Evolutionary conservation across 2,888 invertebrate genomes (phyloP).

Genomic region (Chirona hameri): DNA sequence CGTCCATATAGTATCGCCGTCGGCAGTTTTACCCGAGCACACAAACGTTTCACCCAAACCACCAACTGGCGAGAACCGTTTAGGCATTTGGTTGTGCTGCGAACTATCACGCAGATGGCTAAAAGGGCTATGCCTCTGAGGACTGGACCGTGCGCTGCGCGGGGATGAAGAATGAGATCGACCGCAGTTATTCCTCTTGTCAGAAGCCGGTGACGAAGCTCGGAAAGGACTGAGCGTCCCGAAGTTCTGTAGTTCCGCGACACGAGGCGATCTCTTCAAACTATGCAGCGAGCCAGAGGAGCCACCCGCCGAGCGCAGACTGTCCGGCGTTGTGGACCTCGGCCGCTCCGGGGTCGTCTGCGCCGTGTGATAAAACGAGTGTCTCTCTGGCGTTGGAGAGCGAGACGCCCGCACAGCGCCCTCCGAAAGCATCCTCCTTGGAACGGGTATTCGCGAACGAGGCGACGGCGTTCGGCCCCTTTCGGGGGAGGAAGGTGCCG

Average conservation of each 20-base stretch:
- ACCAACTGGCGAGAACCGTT: too few relatives aligned
- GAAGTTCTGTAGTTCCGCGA: neutral
- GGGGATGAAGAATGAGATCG: neutral
- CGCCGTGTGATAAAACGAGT: neutral
- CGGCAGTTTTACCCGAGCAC: too few relatives aligned
- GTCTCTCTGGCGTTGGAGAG: neutral
- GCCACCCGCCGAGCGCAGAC: neutral
- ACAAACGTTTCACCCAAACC: too few relatives aligned
- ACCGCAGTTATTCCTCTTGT: too few relatives aligned
- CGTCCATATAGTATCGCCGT: too few relatives aligned
- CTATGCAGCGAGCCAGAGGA: neutral
- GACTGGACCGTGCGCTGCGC: neutral
- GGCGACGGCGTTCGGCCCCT: neutral
- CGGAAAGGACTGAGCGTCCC: neutral
- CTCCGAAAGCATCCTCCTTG: neutral
- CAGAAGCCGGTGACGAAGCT: neutral
- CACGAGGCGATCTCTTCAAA: neutral
- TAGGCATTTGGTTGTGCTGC: too few relatives aligned
- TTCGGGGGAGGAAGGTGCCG: neutral
- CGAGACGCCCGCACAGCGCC: neutral
- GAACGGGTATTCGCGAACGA: neutral
- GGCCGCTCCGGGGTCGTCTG: neutral
- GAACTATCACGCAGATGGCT: neutral
- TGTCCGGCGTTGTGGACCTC: neutral
- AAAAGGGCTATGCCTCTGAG: neutral